Conservation (phyloP, 92 coral and sea anemone species). For the Zoanthus sociatus region DNA sequence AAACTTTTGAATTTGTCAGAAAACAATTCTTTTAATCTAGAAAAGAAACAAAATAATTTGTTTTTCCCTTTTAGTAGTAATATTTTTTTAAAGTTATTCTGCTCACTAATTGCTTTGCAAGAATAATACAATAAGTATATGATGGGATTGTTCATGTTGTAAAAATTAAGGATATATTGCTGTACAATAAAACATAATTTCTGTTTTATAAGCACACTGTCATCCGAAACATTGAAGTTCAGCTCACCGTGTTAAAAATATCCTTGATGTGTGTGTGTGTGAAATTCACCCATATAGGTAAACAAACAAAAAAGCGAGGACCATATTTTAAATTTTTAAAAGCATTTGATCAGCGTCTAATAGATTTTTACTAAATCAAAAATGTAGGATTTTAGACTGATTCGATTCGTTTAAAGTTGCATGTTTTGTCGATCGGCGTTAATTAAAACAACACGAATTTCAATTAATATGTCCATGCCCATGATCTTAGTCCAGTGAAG, state of each 20-base stretch:
- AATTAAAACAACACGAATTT: slow-evolving; percentile 23
- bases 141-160: neutral
- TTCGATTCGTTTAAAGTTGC: slow-evolving; percentile 1
- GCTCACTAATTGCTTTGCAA: neutral
- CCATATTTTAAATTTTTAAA: neutral
- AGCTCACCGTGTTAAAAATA: neutral
- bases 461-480: neutral
- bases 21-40: neutral
- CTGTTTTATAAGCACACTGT: neutral
- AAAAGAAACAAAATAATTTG: neutral
- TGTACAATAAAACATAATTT: neutral
- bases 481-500: neutral
- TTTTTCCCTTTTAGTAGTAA: too few relatives aligned
- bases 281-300: neutral
- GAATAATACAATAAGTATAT: neutral
- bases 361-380: neutral
- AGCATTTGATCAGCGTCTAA: neutral
- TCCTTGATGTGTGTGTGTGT: neutral
- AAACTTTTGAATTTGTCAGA: neutral
- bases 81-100: neutral
- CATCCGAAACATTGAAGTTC: neutral
- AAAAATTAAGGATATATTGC: neutral
- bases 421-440: neutral
- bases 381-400: neutral
- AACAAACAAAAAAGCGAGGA: neutral